Evolutionary conservation across 2,113 vertebrate species (phyloP), one percentile per base, ranked within the genome.

Genomic region (Oostethus manadensis): DNA sequence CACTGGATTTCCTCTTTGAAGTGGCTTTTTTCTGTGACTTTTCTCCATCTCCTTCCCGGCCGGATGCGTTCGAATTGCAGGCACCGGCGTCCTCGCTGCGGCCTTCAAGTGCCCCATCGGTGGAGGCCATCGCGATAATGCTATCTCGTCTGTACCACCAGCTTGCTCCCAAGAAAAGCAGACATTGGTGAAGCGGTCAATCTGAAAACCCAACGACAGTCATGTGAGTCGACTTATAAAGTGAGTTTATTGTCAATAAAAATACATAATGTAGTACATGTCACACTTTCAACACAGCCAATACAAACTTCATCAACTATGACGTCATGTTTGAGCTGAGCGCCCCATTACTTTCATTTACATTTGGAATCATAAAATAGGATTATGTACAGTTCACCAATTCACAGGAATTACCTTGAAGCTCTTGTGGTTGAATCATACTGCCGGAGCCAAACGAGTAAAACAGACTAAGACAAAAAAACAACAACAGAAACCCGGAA

Each of bases 1-100:
- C 11, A 21, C 3, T 43, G 13, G 67, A 13, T 1, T 73, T 74
- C 51, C 83, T 87, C 76, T 89, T 89, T 15, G 67, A 26, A 40
- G 45, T 54, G 0, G 16, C 15, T 35, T 76, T 86, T 38, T 42
- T 42, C 13, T 56, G 56, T 18, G 71, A 33, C 56, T 51, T 60
- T 13, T 76, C 16, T 48, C 47, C 66, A 8, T 48, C 60, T 59
- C 29, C 18, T 53, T 13, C 45, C 23, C 22, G 59, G 43, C 1
- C 51, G 29, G 70, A 58, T 9, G 38, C 1, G 13, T 29, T 60
- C 49, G 71, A 71, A 21, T 64, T 64, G 53, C 68, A 64, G 3
- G 71, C 50, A 42, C 21, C 17, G 7, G 35, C 2, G 33, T 10
- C 54, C 16, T 62, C 61, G 22, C 44, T 45, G 5, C 43, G 40